A percentile compares a stretch with the other conserved stretches of the same genome.
Evolutionary conservation across 2,888 invertebrate genomes (phyloP).

Genomic region (Luperina nickerlii): DNA sequence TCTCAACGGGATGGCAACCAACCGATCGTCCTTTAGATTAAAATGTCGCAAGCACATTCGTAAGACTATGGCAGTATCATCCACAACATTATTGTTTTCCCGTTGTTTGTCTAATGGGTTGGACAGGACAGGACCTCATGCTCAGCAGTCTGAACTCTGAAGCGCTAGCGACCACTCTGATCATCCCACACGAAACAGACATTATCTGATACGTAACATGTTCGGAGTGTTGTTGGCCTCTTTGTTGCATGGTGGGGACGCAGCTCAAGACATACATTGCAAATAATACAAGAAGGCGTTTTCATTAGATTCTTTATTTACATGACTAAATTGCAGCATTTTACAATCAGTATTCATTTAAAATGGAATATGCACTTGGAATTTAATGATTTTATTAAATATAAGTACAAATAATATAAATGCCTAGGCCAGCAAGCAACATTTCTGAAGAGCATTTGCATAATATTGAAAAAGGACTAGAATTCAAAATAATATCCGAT

Average conservation of each 20-base stretch:
- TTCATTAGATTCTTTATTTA: constrained; percentile 69
- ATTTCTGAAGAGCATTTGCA: constrained; percentile 36
- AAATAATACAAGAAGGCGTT: constrained; percentile 41
- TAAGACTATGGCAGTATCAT: too few species aligned
- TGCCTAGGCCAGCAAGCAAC: constrained; percentile 62
- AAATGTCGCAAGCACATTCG: too few species aligned
- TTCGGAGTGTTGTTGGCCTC: too few species aligned
- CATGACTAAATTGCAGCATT: constrained; percentile 65
- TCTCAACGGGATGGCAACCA: too few species aligned
- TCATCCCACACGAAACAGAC: too few species aligned
- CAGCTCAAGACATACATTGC: not conserved
- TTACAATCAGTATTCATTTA: constrained; percentile 54
- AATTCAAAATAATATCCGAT: constrained; percentile 47
- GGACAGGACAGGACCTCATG: too few species aligned
- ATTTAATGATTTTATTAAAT: constrained; percentile 37
- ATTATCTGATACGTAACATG: too few species aligned
- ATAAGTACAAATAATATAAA: constrained; percentile 55
- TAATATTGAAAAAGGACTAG: constrained; percentile 59
- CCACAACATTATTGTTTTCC: too few species aligned
- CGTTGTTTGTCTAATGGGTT: too few species aligned
- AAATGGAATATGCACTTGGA: constrained; percentile 46
- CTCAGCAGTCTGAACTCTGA: too few species aligned
- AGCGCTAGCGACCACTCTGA: too few species aligned
- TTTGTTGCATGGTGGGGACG: not conserved
- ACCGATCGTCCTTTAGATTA: too few species aligned